A percentile compares a stretch with the other conserved stretches of the same genome.
Conservation (phyloP, 2,797 vertebrate genomes). For the Betta splendens region DNA sequence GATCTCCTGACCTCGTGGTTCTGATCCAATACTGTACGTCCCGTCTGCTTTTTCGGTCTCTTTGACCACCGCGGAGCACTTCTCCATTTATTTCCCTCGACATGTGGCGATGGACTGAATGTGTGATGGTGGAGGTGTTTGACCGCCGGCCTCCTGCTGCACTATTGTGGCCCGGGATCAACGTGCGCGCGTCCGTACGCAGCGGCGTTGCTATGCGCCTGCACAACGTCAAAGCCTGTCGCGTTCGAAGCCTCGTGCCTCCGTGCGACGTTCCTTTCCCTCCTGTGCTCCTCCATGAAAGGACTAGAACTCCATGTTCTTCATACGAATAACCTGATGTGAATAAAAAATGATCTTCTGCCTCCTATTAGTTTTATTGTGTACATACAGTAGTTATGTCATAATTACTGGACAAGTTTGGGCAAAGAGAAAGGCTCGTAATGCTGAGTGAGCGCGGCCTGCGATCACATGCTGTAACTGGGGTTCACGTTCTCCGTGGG, state of each 20-base stretch:
- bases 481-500: too few relatives aligned
- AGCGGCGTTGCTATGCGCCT: conserved; percentile 7
- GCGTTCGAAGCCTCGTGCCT: conserved; percentile 9
- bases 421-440: background rate
- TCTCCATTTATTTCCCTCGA: conserved; percentile 28
- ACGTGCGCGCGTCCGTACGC: conserved; percentile 11
- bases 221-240: background rate
- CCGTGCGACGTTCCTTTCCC: background rate
- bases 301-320: background rate
- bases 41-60: conserved; percentile 9
- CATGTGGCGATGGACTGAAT: conserved; percentile 15
- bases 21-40: conserved; percentile 18
- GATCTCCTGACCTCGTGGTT: conserved; percentile 9
- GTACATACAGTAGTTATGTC: background rate
- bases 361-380: background rate
- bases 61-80: conserved; percentile 20
- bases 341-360: background rate
- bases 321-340: too few relatives aligned
- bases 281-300: background rate
- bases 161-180: conserved; percentile 20
- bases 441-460: background rate
- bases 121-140: background rate
- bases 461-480: too few relatives aligned
- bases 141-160: conserved; percentile 14
- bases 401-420: background rate